Conservation (phyloP, 2,797 vertebrate species). For the Momotus momota region DNA sequence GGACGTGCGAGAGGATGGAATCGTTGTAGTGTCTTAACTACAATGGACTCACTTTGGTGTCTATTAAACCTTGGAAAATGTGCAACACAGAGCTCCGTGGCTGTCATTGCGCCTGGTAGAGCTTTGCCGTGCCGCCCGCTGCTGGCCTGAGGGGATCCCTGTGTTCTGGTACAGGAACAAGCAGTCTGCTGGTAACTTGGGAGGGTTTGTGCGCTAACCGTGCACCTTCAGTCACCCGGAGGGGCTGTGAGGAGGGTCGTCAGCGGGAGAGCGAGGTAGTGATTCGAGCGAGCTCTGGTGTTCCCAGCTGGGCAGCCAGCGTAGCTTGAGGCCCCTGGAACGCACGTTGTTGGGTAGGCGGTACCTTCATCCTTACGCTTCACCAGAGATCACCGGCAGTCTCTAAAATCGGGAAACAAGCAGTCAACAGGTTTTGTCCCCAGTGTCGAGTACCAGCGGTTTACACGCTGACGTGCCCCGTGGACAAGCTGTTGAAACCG, state of each 20-base stretch:
- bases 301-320: background rate
- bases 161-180: background rate
- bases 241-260: too few species aligned
- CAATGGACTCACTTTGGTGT: constrained; percentile 66
- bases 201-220: background rate
- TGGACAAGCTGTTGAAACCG: background rate
- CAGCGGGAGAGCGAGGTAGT: too few species aligned
- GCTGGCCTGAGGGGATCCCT: background rate
- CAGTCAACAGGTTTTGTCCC: background rate
- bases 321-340: background rate
- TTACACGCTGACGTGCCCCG: background rate
- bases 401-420: background rate
- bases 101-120: background rate
- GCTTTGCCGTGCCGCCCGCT: accelerated
- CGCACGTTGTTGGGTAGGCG: background rate
- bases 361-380: background rate
- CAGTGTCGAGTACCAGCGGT: accelerated
- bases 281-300: background rate
- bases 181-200: background rate
- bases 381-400: background rate
- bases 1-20: constrained; percentile 70
- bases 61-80: constrained; percentile 75
- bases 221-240: background rate
- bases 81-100: constrained; percentile 25
- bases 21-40: constrained; percentile 73